Conservation (phyloP, 2,113 vertebrate species). For the Perca schrenkii region DNA sequence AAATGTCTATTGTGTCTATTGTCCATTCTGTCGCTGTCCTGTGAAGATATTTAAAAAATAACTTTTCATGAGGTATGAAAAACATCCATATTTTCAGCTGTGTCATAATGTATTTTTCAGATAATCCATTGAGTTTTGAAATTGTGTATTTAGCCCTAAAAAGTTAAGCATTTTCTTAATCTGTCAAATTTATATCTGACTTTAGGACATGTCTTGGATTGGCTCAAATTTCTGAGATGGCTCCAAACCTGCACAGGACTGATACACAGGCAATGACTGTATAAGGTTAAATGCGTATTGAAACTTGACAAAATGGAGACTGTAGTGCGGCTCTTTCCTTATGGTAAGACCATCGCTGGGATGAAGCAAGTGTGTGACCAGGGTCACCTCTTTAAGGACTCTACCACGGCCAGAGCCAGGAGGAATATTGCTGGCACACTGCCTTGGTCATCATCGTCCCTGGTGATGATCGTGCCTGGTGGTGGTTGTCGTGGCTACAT, state of each 20-base stretch:
- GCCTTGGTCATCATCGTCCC: neutral
- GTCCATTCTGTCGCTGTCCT: neutral
- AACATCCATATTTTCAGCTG: neutral
- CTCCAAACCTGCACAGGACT: conserved; percentile 27
- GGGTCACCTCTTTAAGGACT: conserved; percentile 47
- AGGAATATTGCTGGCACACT: neutral
- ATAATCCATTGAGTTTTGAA: neutral
- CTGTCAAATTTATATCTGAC: conserved; percentile 30
- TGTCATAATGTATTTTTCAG: neutral
- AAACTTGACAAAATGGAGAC: conserved; percentile 52
- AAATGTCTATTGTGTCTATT: neutral
- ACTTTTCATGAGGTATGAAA: neutral
- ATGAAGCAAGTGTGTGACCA: conserved; percentile 49
- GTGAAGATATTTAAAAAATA: neutral
- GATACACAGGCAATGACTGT: conserved; percentile 6
- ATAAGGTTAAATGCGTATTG: conserved; percentile 13
- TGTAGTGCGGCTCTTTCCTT: conserved; percentile 44
- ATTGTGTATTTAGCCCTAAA: neutral
- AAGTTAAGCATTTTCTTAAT: too few relatives aligned
- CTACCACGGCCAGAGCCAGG: neutral
- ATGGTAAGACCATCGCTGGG: conserved; percentile 58
- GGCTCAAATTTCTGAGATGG: conserved; percentile 42
- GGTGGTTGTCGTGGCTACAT: neutral
- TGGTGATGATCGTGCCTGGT: neutral
- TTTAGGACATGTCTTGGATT: conserved; percentile 47